A percentile compares a stretch with the other conserved stretches of the same genome.
Conservation (phyloP, 2,113 vertebrate species). For the Nansenia antarctica region DNA sequence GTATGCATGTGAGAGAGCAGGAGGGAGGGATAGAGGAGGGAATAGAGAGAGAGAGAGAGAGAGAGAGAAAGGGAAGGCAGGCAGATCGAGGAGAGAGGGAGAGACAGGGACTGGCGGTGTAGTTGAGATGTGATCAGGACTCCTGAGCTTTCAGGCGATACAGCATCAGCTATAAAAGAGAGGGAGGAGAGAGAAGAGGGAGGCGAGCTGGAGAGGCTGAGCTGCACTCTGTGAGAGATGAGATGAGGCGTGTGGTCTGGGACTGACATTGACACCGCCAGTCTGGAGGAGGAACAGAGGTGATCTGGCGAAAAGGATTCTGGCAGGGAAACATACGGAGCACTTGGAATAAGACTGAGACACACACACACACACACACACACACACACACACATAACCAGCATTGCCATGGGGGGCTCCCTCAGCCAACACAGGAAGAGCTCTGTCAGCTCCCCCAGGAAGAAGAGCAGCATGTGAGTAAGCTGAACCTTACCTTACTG, state of each 20-base stretch:
- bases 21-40: conserved; percentile 1
- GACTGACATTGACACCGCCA: conserved; percentile 13
- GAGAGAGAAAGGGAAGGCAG: not conserved
- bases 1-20: not conserved
- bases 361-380: conserved; percentile 5
- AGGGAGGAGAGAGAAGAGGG: conserved; percentile 17
- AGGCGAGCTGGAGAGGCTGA: not conserved
- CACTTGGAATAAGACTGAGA: conserved; percentile 40
- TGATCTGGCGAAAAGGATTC: conserved; percentile 32
- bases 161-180: conserved; percentile 33
- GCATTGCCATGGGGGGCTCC: conserved; percentile 70
- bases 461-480: conserved; percentile 71
- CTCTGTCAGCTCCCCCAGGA: conserved; percentile 55
- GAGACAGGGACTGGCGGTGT: conserved; percentile 4
- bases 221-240: not conserved
- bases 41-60: not conserved
- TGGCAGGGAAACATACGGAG: not conserved
- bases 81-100: conserved; percentile 3
- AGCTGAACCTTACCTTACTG: conserved; percentile 45
- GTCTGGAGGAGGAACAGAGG: conserved; percentile 42
- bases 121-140: conserved; percentile 36
- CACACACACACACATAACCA: conserved; percentile 19
- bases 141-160: conserved; percentile 29
- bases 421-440: conserved; percentile 64
- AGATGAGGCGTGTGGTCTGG: not conserved